phyloP scores from a whole-genome alignment of 2,113 vertebrate species.

The Saguinus imperator region DNA sequence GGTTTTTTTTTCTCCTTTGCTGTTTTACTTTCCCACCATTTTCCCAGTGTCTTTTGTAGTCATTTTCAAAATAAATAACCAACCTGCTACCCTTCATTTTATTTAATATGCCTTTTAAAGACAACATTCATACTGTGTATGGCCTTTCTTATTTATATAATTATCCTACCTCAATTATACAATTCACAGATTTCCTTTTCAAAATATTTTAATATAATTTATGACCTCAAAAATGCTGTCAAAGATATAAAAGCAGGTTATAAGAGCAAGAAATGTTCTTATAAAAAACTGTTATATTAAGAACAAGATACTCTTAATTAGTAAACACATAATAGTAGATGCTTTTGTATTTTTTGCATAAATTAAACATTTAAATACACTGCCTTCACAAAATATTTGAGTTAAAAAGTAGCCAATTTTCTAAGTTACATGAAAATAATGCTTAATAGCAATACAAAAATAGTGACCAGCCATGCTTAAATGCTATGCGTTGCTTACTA shows the following conservation, averaged over 20 bases:
- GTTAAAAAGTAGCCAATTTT: not conserved
- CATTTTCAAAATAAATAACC: not conserved
- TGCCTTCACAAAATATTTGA: not conserved
- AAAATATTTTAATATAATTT: not conserved
- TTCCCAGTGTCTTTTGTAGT: not conserved
- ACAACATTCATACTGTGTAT: not conserved
- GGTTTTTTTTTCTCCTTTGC: not conserved
- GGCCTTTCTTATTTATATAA: not conserved
- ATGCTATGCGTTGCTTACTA: not conserved
- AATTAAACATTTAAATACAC: not conserved
- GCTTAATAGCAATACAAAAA: not conserved
- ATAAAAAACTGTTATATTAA: not conserved
- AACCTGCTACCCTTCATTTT: not conserved
- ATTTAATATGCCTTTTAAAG: not conserved
- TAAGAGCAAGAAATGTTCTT: not conserved
- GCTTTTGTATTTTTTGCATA: not conserved
- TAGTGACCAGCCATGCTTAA: not conserved
- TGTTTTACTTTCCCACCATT: not conserved
- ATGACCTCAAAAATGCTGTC: not conserved
- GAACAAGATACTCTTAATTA: not conserved
- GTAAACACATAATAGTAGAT: not conserved
- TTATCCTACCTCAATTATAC: not conserved
- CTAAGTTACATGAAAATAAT: not conserved
- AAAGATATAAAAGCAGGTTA: not conserved
- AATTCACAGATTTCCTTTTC: not conserved